Evolutionary conservation across 2,797 vertebrate species (phyloP), one percentile per base, ranked within the genome.

Genomic region (Sarcophilus harrisii): DNA sequence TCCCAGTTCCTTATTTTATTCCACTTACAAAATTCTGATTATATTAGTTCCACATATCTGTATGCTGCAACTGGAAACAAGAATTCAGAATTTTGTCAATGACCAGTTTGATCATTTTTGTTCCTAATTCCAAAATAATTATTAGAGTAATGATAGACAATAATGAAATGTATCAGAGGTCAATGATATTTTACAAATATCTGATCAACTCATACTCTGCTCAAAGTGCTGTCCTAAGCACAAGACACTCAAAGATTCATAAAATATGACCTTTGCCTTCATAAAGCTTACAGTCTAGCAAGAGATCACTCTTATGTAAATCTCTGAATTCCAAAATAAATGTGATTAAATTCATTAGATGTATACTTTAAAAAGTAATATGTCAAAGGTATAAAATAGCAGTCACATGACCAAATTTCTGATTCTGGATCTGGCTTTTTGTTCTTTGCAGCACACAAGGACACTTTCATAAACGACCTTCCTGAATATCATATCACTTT

Each of bases 81-180:
- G 73, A 95, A n/a, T 94, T 87, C 55, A 92, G 32, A 93, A 94
- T 94, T 95, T 96, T 93, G 94, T 95, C 96, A 97, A 95, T 55
- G 90, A 58, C 89, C 38, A 94, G 95, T 94, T 92, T 32, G 90
- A 96, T 45, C 96, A 92, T 96, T 95, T 91, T 95, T 94, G 94
- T 96, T 92, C 94, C 91, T 91, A 95, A 92, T 97, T 45, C 73
- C n/a, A 81, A 45, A 4, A 10, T 81, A 8, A 81, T 45, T n/a
- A 81, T 45, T 16, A 81, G 66, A 38, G 66, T n/a, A n/a, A n/a
- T 45, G 21, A 81, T 27, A 8, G 21, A 87, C 21, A 87, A 87
- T 0, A 45, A 27, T 87, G 12, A 49, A 49, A 87, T 87, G 0
- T 49, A 24, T 87, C 3, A 1, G 27, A 87, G 38, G 21, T 87